Evolutionary conservation across 2,113 vertebrate species (phyloP), one percentile per base, ranked within the genome.

Genomic region (Seriola dumerili): DNA sequence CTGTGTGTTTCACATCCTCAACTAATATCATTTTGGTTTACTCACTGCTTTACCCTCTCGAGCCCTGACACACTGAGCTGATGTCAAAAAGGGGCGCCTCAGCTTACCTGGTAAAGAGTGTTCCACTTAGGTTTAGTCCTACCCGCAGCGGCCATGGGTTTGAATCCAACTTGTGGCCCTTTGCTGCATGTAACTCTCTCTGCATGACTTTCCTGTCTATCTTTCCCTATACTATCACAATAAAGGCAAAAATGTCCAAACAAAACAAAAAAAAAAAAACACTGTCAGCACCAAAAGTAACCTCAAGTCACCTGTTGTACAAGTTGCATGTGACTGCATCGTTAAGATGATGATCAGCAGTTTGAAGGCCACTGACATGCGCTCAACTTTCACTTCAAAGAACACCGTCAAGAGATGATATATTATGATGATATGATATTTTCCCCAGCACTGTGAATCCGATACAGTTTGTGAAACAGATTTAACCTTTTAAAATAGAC

Each of bases 11-110:
- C 83, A 84, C 81, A 76, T 79, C 72, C 59, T 84, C 21, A 62
- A 48, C 70, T 82, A 80, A 89, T 88, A 86, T 76, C 75, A 71
- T 82, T 29, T 78, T 58, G 50, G 68, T 84, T 91, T 85, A 75
- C 84, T 84, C 86, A 78, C 81, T 2, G 68, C 42, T 61, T 50
- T 85, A 85, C 79, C 87, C 80, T 91, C 85, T 88, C 34, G 44
- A 79, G 79, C 17, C 21, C 66, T n/a, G 66, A 77, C 81, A 68
- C 72, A 72, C n/a, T 25, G 0, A 48, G 44, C 40, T 25, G 13
- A 42, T 79, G 69, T 78, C 58, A 69, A 32, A 32, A 80, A 23
- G 21, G 29, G 29, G 29, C 29, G 29, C 29, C 29, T 2, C 29
- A 29, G 29, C 29, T 29, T 29, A 29, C 29, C 29, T 29, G 29